Evolutionary conservation across 2,888 invertebrate species (phyloP), one percentile per base, ranked within the genome.

Genomic region (Acleris literana): DNA sequence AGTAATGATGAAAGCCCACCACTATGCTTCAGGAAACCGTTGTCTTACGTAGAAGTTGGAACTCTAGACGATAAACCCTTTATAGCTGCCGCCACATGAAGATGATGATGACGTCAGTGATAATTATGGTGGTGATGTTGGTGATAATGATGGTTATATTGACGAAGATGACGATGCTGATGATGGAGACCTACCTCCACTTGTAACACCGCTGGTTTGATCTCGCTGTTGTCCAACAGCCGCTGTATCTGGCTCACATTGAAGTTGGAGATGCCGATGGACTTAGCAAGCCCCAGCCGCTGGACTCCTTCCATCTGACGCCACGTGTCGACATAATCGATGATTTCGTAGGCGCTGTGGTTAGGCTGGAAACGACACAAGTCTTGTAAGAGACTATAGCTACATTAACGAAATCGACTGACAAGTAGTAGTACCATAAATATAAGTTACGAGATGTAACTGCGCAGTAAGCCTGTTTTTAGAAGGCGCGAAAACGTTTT

Each of bases 271-370:
- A 91, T 73, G 2, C 90, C 90, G 0, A 97, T 96, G 4, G 95
- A 95, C 72, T 94, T 95, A 0, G 94, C 93, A 0, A 96, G 83
- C 0, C 97, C 96, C 49, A 92, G 86, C 17, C 93, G 90, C 52
- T 95, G 94, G 33, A 93, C 91, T 52, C 94, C 92, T 77, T 97
- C 97, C 95, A 97, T 94, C 0, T 89, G 95, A 74, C 93, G 93
- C 95, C 95, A 96, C 0, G 95, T 95, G 71, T 96, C 97, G 9
- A 95, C 59, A 76, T 94, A 96, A 85, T 96, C 96, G 5, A 94
- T 93, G 63, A 95, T 90, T 43, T 88, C 88, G 46, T 71, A 86
- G 0, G 72, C 73, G 2, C 71, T 78, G 43, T 75, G 63, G 63
- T 88, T 82, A 0, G 81, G 74, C 90, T 90, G 17, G 17, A 46